Percentiles rank a stretch among this genome's conserved stretches.
These are phyloP conservation scores for Carcina quercana DNA, from an alignment of 2,888 invertebrate species.

Conservation along the genomic window DNA sequence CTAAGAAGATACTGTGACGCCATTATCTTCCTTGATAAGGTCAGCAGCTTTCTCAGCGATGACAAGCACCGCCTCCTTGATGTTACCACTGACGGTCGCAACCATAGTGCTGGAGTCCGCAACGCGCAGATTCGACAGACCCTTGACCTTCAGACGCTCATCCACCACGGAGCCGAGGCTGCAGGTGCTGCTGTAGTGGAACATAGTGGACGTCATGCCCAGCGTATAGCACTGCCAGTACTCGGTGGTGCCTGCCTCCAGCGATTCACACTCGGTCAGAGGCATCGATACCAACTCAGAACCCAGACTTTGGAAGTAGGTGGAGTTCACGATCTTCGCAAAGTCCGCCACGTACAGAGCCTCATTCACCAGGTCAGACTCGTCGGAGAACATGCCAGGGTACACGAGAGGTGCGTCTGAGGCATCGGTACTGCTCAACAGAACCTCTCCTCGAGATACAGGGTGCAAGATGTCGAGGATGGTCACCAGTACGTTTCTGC, in stretches of 20 bases:
- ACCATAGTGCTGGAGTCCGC: conserved; percentile 58
- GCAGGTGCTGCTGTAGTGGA: conserved; percentile 80
- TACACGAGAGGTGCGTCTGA: conserved; percentile 14
- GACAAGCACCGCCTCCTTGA: conserved; percentile 55
- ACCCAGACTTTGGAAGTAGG: background rate
- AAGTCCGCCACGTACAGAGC: background rate
- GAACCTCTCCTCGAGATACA: conserved; percentile 39
- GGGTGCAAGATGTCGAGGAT: conserved; percentile 46
- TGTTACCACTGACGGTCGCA: conserved; percentile 68
- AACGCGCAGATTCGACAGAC: conserved; percentile 11
- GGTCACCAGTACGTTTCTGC: conserved; percentile 1
- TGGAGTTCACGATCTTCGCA: background rate
- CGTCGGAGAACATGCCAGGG: conserved; percentile 6
- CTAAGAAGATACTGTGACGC: too few species aligned
- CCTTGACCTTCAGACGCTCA: conserved; percentile 27
- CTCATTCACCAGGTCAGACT: background rate
- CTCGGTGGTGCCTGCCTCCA: conserved; percentile 7
- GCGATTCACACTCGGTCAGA: background rate
- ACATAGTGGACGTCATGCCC: conserved; percentile 73
- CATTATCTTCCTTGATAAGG: conserved; percentile 18
- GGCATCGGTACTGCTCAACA: conserved; percentile 16
- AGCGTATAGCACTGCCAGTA: conserved; percentile 20
- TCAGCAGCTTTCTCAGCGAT: conserved; percentile 22
- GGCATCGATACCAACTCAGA: background rate
- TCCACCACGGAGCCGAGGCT: conserved; percentile 86